Percentiles rank a stretch among this genome's conserved stretches.
Conservation (phyloP, 2,113 vertebrate genomes). For the Trichomycterus rosablanca region DNA sequence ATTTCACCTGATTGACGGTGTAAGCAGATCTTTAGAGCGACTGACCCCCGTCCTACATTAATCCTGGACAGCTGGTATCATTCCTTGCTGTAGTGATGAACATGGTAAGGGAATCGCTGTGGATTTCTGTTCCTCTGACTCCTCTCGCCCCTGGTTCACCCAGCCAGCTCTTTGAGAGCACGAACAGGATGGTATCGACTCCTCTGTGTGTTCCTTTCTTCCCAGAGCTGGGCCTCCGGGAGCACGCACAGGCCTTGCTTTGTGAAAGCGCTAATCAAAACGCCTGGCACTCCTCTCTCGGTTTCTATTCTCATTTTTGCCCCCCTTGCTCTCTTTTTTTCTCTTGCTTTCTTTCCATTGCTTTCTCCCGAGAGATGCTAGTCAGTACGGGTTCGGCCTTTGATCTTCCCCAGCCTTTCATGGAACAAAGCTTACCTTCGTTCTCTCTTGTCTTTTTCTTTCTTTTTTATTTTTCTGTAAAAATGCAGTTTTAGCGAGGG, state of each 20-base stretch:
- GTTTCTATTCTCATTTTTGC: conserved; percentile 5
- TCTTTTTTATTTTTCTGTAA: neutral
- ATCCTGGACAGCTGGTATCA: neutral
- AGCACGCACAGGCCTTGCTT: conserved; percentile 12
- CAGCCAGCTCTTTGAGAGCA: conserved; percentile 5
- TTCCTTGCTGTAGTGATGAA: neutral
- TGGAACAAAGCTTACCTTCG: conserved; percentile 18
- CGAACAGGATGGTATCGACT: conserved; percentile 7
- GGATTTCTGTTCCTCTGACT: neutral
- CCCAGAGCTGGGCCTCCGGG: conserved; percentile 20
- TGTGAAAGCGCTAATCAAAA: conserved; percentile 36
- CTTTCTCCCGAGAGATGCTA: neutral
- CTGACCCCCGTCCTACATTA: no score
- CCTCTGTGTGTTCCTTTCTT: conserved; percentile 3
- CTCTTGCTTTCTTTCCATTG: neutral
- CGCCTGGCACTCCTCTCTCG: conserved; percentile 10
- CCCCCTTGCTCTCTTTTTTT: neutral
- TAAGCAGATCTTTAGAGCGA: no score
- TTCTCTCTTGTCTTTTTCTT: neutral
- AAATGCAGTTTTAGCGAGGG: no score
- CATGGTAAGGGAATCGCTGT: neutral
- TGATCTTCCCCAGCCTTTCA: conserved; percentile 10
- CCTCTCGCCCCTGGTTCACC: neutral
- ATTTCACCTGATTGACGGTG: no score
- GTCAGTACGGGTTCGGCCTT: neutral